phyloP scores from a whole-genome alignment of 1,140 invertebrate species.

The Orussus abietinus region DNA sequence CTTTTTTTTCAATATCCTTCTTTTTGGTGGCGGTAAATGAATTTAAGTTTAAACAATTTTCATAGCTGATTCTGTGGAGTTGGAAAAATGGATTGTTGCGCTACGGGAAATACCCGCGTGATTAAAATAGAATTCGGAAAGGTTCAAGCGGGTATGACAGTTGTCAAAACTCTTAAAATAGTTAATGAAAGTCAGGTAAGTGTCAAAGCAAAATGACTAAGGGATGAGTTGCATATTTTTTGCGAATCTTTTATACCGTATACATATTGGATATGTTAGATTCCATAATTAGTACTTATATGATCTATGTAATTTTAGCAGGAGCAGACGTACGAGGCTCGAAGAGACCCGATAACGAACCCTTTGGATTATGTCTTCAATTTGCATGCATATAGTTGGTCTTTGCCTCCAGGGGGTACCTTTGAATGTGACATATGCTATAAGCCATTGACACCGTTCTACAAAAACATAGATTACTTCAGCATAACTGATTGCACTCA shows the following conservation, averaged over 20 bases:
- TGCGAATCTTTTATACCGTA: too few species aligned
- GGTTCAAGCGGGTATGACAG: slow-evolving; percentile 24
- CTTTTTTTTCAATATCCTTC: too few species aligned
- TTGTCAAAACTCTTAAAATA: slow-evolving; percentile 28
- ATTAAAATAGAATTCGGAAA: slow-evolving; percentile 30
- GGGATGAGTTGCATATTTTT: background rate
- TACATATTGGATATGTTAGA: too few species aligned
- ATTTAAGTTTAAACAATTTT: too few species aligned
- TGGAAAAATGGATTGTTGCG: too few species aligned
- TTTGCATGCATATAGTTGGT: slow-evolving; percentile 30
- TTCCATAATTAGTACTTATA: too few species aligned
- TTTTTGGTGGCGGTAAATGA: too few species aligned
- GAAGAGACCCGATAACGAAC: slow-evolving; percentile 31
- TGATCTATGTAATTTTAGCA: slow-evolving; percentile 17
- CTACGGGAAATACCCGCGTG: too few species aligned
- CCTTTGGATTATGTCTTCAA: slow-evolving; percentile 35
- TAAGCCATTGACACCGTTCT: slow-evolving; percentile 18
- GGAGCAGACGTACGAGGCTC: slow-evolving; percentile 24
- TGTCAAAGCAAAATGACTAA: background rate
- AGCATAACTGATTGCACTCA: slow-evolving; percentile 20
- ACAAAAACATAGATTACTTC: slow-evolving; percentile 35
- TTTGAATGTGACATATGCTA: slow-evolving; percentile 31
- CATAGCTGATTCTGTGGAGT: too few species aligned
- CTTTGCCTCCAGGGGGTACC: slow-evolving; percentile 19
- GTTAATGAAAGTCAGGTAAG: slow-evolving; percentile 31